Evolutionary conservation across 1,140 invertebrate genomes (phyloP), one percentile per base, ranked within the genome.

Genomic region (Whitmania pigra): DNA sequence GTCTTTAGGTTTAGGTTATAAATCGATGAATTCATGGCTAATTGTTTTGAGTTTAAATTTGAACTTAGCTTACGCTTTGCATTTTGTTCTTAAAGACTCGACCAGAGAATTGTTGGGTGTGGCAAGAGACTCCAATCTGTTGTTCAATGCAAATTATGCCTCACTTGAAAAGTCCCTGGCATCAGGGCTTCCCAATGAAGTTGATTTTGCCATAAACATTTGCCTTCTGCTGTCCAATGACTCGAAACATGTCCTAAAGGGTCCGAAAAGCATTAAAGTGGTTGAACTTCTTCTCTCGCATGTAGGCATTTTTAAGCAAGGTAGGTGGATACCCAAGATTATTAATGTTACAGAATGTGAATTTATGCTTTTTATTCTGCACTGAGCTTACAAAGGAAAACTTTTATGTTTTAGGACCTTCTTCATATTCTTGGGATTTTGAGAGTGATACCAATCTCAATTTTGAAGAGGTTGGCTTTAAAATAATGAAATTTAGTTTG

Each of bases 121-220:
- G 71, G 89, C 88, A 53, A 82, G 86, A 25, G 84, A 89, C 75
- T 80, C 93, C 36, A 89, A 89, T 75, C 88, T 88, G 75, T 84
- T 88, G 57, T 89, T 88, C 18, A 90, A 49, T n/a, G 29, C 18
- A 13, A 63, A 91, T 69, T 93, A 94, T 78, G 90, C 93, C 76
- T 89, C 90, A 76, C 83, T 99, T 18, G 87, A 91, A 27, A 84
- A 95, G 40, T 94, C 94, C 0, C 84, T 99, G 11, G 81, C 94
- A 25, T 94, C 91, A 53, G 94, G 94, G 0, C 84, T 99, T 76
- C 94, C 95, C 20, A 99, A 99, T 82, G 96, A 99, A 84, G 92
- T 98, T 79, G 94, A 98, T 80, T 94, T 98, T 84, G 94, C 94
- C 4, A 89, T 99, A 71, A 97, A 98, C 82, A 91, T 97, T 0